Percentiles rank a stretch among this genome's conserved stretches.
phyloP scores from a whole-genome alignment of 2,113 vertebrate genomes.

The Dryoscopus gambensis region DNA sequence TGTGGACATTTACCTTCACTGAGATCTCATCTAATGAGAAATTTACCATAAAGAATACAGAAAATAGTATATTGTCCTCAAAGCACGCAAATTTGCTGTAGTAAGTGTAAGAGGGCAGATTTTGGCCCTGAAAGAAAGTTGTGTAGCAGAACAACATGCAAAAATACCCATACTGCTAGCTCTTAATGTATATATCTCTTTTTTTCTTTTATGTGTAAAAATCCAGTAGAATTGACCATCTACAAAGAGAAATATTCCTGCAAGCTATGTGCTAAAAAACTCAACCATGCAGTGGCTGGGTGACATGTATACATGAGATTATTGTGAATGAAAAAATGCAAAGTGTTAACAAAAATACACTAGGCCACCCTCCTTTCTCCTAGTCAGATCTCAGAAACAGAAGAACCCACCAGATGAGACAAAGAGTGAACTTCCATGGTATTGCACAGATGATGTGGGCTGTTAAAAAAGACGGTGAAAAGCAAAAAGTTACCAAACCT shows the following conservation, averaged over 20 bases:
- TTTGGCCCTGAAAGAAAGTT: neutral
- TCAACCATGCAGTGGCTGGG: neutral
- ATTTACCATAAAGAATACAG: neutral
- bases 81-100: neutral
- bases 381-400: neutral
- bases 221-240: neutral
- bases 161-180: neutral
- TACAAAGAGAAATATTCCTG: neutral
- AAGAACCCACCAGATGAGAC: neutral
- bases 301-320: neutral
- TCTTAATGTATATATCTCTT: neutral
- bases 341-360: neutral
- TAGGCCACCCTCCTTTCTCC: neutral
- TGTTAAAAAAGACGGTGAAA: neutral
- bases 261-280: neutral
- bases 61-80: neutral
- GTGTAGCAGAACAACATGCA: neutral
- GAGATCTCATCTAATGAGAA: neutral
- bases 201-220: neutral
- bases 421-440: accelerated
- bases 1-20: neutral
- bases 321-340: neutral
- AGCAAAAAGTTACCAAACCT: neutral
- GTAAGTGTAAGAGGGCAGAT: neutral
- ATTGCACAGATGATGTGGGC: neutral